Conservation (phyloP, 1,140 invertebrate genomes). For the Drosophila melanica region DNA sequence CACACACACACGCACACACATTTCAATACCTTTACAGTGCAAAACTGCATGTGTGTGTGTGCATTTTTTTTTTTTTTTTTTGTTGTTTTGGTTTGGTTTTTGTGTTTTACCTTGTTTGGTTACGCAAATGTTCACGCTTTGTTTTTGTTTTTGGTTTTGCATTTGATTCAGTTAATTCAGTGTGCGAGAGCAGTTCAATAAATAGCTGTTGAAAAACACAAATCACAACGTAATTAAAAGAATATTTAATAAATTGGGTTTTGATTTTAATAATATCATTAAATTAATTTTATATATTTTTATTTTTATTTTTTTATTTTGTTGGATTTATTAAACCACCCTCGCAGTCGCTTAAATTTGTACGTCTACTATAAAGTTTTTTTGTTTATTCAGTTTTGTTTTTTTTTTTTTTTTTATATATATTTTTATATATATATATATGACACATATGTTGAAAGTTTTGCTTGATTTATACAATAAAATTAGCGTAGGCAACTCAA, state of each 20-base stretch:
- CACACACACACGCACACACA: constrained; percentile 8
- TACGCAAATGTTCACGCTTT: constrained; percentile 75
- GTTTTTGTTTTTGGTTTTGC: constrained; percentile 29
- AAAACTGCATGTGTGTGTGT: constrained; percentile 12
- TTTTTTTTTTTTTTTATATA: constrained; percentile 16
- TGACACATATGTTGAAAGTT: constrained; percentile 52
- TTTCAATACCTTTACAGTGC: not conserved
- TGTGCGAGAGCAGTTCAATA: constrained; percentile 25
- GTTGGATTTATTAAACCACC: constrained; percentile 23
- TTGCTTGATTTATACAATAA: constrained; percentile 66
- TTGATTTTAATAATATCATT: not conserved
- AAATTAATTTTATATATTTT: not conserved
- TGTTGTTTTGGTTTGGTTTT: constrained; percentile 49
- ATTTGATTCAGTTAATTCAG: constrained; percentile 58
- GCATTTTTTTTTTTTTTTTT: constrained; percentile 29
- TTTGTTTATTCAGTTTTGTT: constrained; percentile 6
- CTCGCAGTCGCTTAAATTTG: constrained; percentile 54
- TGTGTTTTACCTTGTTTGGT: constrained; percentile 77
- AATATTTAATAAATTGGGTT: not conserved
- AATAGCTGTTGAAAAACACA: not conserved
- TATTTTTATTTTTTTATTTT: not conserved
- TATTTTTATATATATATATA: constrained; percentile 32
- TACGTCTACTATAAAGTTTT: constrained; percentile 65
- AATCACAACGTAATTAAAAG: not conserved
- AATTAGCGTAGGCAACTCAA: constrained; percentile 69